Evolutionary conservation across 1,140 invertebrate species (phyloP).

Genomic region (Bombus fervidus): DNA sequence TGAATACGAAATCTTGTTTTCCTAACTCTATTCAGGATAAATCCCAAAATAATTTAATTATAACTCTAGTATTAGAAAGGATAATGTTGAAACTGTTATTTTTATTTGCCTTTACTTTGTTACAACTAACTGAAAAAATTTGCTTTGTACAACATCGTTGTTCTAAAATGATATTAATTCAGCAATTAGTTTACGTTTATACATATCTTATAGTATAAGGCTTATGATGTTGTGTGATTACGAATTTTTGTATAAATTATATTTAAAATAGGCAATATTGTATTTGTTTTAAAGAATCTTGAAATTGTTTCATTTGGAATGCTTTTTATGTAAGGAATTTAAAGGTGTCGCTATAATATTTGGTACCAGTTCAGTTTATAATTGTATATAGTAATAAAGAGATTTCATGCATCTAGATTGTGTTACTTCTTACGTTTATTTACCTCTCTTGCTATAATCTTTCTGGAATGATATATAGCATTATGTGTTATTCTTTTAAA

Average conservation of each 20-base stretch:
- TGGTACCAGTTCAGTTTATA: conserved; percentile 4
- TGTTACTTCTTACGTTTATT: conserved; percentile 31
- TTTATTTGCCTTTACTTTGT: not conserved
- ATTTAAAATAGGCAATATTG: not conserved
- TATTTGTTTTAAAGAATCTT: not conserved
- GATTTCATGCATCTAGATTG: conserved; percentile 11
- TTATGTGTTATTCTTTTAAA: not conserved
- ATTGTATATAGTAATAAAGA: conserved; percentile 42
- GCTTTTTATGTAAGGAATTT: conserved; percentile 4
- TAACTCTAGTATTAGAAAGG: not conserved
- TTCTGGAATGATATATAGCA: not conserved
- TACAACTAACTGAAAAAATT: not conserved
- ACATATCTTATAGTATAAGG: not conserved
- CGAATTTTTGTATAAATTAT: not conserved
- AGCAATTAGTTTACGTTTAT: not conserved
- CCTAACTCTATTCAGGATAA: not conserved
- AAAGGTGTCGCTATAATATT: not conserved
- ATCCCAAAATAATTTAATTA: not conserved
- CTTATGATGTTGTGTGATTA: not conserved
- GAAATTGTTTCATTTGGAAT: not conserved
- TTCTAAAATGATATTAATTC: not conserved
- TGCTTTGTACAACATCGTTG: not conserved
- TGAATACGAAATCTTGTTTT: conserved; percentile 30
- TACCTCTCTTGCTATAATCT: conserved; percentile 20
- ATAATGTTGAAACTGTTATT: not conserved